These are phyloP conservation scores for Melanotaenia pygmaea DNA, from an alignment of 2,797 vertebrate genomes.

Conservation along the genomic window DNA sequence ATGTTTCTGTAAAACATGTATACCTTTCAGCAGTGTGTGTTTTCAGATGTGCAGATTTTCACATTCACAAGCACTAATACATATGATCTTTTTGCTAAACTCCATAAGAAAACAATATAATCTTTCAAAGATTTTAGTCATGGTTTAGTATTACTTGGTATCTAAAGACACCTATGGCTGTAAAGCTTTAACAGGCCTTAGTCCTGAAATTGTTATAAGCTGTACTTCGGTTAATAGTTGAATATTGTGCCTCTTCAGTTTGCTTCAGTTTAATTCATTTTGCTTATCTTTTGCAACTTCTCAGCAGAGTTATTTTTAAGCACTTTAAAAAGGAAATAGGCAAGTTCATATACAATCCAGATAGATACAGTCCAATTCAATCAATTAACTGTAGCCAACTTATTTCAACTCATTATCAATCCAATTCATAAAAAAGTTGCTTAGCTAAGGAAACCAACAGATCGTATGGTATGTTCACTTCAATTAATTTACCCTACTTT, in stretches of 20 bases:
- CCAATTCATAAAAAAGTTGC: neutral
- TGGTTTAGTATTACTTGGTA: neutral
- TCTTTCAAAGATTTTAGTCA: neutral
- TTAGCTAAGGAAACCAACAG: neutral
- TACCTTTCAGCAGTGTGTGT: too few species aligned
- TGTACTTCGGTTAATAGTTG: conserved; percentile 2
- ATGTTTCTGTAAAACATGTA: too few species aligned
- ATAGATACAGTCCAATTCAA: neutral
- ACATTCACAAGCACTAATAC: neutral
- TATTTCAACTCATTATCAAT: neutral
- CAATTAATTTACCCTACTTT: neutral
- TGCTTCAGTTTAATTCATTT: neutral
- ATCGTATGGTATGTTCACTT: neutral
- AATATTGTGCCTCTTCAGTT: neutral
- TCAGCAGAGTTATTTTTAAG: neutral
- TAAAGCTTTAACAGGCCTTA: neutral
- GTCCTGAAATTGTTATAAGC: neutral
- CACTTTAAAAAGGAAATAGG: neutral
- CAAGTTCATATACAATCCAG: neutral
- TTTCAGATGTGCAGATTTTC: neutral
- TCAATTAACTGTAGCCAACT: neutral
- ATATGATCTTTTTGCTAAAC: neutral
- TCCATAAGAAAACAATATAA: neutral
- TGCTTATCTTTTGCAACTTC: neutral
- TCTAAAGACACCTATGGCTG: neutral